Evolutionary conservation across 1,140 invertebrate species (phyloP).

Genomic region (Drosophila lacertosa): DNA sequence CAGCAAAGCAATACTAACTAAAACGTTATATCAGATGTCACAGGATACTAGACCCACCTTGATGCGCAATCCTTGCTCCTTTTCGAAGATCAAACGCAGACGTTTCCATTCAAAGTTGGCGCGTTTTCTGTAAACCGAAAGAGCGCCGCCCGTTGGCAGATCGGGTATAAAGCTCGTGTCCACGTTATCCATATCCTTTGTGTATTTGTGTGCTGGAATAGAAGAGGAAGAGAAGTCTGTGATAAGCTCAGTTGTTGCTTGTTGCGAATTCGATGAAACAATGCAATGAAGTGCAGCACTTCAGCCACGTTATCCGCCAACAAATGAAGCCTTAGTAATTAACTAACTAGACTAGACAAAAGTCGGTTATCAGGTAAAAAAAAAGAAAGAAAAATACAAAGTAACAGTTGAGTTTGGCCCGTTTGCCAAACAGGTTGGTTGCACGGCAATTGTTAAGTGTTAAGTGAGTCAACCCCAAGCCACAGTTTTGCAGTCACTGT

Average conservation of each 20-base stretch:
- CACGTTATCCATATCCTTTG: slow-evolving; percentile 45
- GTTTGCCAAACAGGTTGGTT: not conserved
- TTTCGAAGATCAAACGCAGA: slow-evolving; percentile 90
- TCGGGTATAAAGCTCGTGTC: slow-evolving; percentile 85
- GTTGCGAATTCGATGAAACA: slow-evolving; percentile 1
- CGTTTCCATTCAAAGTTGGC: slow-evolving; percentile 92
- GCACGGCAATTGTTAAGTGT: not conserved
- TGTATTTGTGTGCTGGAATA: not conserved
- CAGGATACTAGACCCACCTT: too few relatives aligned
- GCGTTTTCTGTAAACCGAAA: slow-evolving; percentile 89
- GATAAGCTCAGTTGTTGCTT: slow-evolving; percentile 7
- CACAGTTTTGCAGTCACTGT: slow-evolving; percentile 12
- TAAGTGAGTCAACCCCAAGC: too few relatives aligned
- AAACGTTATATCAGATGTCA: too few relatives aligned
- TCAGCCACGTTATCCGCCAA: slow-evolving; percentile 16
- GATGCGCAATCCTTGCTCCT: slow-evolving; percentile 88
- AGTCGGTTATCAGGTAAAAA: slow-evolving; percentile 8
- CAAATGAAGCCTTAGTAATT: slow-evolving; percentile 46
- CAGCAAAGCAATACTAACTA: too few relatives aligned
- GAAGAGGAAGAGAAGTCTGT: too few relatives aligned
- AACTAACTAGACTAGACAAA: not conserved
- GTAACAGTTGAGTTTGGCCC: not conserved
- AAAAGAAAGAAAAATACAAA: not conserved
- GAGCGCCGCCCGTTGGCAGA: slow-evolving; percentile 87
- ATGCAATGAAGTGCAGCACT: slow-evolving; percentile 41